phyloP scores from a whole-genome alignment of 2,113 vertebrate species.

The Nothobranchius kuhntae region DNA sequence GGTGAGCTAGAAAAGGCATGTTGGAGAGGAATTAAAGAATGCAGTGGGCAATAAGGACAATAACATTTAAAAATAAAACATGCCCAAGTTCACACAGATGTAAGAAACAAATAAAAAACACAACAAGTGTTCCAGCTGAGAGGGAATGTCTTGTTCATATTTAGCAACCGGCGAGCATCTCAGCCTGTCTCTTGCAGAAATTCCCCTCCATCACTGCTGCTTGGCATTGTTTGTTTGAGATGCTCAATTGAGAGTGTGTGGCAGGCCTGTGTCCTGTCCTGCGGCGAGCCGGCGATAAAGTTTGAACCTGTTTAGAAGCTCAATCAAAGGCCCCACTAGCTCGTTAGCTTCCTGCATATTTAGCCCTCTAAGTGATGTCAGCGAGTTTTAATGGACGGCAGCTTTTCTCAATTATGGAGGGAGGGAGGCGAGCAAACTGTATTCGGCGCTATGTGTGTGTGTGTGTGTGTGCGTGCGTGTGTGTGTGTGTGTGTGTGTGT shows the following conservation, averaged over 20 bases:
- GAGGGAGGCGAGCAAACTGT: constrained; percentile 70
- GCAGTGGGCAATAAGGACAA: constrained; percentile 6
- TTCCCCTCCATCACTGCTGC: constrained; percentile 47
- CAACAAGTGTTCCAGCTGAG: constrained; percentile 38
- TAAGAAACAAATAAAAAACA: constrained; percentile 28
- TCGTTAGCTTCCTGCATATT: constrained; percentile 71
- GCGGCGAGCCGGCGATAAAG: constrained; percentile 50
- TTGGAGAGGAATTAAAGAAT: constrained; percentile 23
- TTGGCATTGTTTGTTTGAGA: constrained; percentile 62
- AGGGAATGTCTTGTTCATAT: constrained; percentile 27
- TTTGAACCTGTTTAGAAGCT: constrained; percentile 67
- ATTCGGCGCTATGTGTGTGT: constrained; percentile 48
- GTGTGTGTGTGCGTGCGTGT: constrained; percentile 37
- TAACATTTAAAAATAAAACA: constrained; percentile 20
- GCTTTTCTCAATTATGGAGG: constrained; percentile 77
- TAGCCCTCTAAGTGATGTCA: constrained; percentile 74
- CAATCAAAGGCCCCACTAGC: constrained; percentile 66
- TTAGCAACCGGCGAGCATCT: not conserved
- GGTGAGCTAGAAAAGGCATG: constrained; percentile 22
- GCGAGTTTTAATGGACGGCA: constrained; percentile 79
- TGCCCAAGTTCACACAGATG: constrained; percentile 22
- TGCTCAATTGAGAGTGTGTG: constrained; percentile 56
- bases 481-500: constrained; percentile 32
- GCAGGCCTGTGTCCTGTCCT: constrained; percentile 57
- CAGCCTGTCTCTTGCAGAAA: constrained; percentile 15